These are phyloP conservation scores for Diabrotica virgifera DNA, from an alignment of 1,140 invertebrate species.

Conservation along the genomic window DNA sequence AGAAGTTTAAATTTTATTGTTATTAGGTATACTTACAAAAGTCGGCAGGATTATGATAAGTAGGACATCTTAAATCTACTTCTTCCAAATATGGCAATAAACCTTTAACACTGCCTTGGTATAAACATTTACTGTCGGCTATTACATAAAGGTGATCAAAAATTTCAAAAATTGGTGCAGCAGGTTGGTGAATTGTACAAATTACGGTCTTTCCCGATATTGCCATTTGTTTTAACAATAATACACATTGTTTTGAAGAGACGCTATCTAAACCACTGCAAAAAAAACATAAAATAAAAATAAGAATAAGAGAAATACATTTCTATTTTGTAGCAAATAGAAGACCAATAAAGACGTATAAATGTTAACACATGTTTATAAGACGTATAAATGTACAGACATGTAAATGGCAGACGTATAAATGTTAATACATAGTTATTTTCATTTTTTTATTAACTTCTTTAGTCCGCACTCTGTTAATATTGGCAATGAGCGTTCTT, in stretches of 20 bases:
- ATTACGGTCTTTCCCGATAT: slow-evolving; percentile 67
- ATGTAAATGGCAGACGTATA: too few relatives aligned
- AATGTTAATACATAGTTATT: too few relatives aligned
- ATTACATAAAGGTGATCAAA: slow-evolving; percentile 87
- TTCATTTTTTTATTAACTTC: too few relatives aligned
- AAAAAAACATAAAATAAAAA: slow-evolving; percentile 26
- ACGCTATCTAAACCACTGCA: slow-evolving; percentile 82
- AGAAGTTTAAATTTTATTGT: too few relatives aligned
- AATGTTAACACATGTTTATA: too few relatives aligned
- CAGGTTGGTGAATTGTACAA: slow-evolving; percentile 90
- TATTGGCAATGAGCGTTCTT: too few relatives aligned
- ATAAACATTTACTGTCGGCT: slow-evolving; percentile 77
- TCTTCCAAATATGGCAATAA: slow-evolving; percentile 75
- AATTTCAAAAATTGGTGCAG: slow-evolving; percentile 80
- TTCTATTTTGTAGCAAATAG: too few relatives aligned
- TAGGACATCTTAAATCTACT: slow-evolving; percentile 72
- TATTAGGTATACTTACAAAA: slow-evolving; percentile 64
- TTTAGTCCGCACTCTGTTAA: too few relatives aligned
- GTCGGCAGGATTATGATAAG: slow-evolving; percentile 88
- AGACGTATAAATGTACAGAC: too few relatives aligned
- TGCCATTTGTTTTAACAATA: slow-evolving; percentile 72
- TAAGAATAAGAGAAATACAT: too few relatives aligned
- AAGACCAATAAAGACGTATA: too few relatives aligned
- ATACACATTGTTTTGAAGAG: slow-evolving; percentile 78
- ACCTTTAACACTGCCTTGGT: slow-evolving; percentile 69